These are phyloP conservation scores for Astropecten irregularis DNA, from an alignment of 53 echinoderm and acorn worm species.

Conservation along the genomic window DNA sequence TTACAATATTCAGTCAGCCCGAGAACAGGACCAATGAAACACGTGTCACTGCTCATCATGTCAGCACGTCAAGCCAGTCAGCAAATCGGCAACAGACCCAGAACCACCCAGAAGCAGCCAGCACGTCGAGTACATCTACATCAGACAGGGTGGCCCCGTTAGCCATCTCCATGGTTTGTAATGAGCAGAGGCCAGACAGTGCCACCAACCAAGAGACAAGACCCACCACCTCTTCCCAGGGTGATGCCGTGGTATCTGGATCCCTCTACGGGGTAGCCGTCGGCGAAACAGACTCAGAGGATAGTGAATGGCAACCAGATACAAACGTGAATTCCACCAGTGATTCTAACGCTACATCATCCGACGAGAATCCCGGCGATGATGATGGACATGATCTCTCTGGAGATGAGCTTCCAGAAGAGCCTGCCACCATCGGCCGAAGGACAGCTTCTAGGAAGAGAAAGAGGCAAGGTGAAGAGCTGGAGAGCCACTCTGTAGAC, in stretches of 20 bases:
- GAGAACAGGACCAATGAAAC: background rate
- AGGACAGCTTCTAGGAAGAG: background rate
- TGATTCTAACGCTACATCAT: background rate
- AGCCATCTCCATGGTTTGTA: too few species aligned
- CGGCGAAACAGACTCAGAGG: slow-evolving; percentile 32
- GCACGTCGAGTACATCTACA: too few species aligned
- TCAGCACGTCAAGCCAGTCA: background rate
- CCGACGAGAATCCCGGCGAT: background rate
- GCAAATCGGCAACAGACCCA: background rate
- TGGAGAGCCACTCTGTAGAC: background rate
- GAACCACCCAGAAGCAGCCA: too few species aligned
- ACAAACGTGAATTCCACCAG: background rate
- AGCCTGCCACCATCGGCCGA: background rate
- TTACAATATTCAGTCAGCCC: background rate
- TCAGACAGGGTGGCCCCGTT: too few species aligned
- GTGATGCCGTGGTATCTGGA: background rate
- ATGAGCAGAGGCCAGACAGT: too few species aligned
- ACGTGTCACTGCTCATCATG: background rate
- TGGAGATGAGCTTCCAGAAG: background rate
- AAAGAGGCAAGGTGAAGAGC: background rate
- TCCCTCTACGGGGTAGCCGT: slow-evolving; percentile 28
- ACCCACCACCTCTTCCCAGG: background rate
- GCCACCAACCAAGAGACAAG: too few species aligned
- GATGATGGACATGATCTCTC: slow-evolving; percentile 13
- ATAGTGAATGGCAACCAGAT: slow-evolving; percentile 30